Percentiles rank a stretch among this genome's conserved stretches.
These are phyloP conservation scores for Anthrax anthrax DNA, from an alignment of 2,888 invertebrate species.

Conservation along the genomic window DNA sequence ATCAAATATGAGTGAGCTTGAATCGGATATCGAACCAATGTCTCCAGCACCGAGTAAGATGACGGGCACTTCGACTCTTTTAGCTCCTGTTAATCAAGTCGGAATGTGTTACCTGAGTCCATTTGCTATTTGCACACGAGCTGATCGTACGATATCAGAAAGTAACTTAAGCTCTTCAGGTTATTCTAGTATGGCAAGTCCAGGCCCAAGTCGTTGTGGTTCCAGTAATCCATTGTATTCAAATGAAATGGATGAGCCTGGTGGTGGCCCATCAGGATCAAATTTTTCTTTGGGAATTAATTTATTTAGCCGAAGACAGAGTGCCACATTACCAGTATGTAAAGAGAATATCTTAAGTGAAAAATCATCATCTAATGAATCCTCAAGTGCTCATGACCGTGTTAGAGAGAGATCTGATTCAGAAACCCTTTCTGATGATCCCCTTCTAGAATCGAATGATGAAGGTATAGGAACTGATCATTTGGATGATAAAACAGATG, in stretches of 20 bases:
- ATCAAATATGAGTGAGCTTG: slow-evolving; percentile 57
- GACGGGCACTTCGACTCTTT: slow-evolving; percentile 31
- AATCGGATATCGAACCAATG: slow-evolving; percentile 55
- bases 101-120: slow-evolving; percentile 65
- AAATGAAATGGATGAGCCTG: slow-evolving; percentile 59
- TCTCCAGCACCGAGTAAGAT: slow-evolving; percentile 43
- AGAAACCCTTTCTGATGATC: slow-evolving; percentile 59
- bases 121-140: slow-evolving; percentile 55
- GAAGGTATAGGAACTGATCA: slow-evolving; percentile 66
- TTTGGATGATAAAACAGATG: slow-evolving; percentile 52
- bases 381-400: slow-evolving; percentile 9
- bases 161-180: slow-evolving; percentile 73
- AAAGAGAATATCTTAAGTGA: slow-evolving; percentile 35
- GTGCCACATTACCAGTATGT: slow-evolving; percentile 45
- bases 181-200: slow-evolving; percentile 74
- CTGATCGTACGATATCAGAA: slow-evolving; percentile 64
- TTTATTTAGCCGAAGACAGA: slow-evolving; percentile 42
- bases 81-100: slow-evolving; percentile 29
- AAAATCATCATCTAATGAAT: slow-evolving; percentile 12
- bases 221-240: slow-evolving; percentile 67
- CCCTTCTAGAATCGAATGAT: slow-evolving; percentile 55
- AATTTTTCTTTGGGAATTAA: slow-evolving; percentile 21
- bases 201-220: slow-evolving; percentile 66
- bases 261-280: slow-evolving; percentile 34
- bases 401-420: slow-evolving; percentile 52